Evolutionary conservation across 2,888 invertebrate species (phyloP).

Genomic region (Eupithecia pulchellata): DNA sequence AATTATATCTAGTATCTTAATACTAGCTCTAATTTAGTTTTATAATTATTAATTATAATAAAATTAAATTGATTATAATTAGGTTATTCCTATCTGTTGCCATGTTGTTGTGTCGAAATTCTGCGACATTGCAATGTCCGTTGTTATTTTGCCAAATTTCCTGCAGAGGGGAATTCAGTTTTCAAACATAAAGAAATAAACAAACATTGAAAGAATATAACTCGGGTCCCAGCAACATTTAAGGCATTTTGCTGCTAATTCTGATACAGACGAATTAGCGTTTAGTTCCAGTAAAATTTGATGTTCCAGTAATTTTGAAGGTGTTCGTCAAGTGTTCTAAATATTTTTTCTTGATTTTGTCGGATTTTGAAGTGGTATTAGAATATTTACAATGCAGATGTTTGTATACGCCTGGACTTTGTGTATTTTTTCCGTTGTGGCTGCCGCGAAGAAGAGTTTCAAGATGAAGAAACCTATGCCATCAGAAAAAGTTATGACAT

Average conservation of each 20-base stretch:
- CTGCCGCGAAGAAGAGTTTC: neutral
- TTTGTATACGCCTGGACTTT: neutral
- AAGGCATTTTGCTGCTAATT: neutral
- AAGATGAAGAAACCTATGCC: slow-evolving; percentile 31
- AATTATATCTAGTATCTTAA: no score
- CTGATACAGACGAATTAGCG: neutral
- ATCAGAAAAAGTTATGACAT: slow-evolving; percentile 52
- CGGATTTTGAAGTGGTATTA: neutral
- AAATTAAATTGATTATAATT: no score
- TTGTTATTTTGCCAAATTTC: slow-evolving; percentile 4
- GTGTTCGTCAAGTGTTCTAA: neutral
- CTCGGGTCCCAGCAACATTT: neutral
- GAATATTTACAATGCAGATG: neutral
- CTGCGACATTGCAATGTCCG: neutral
- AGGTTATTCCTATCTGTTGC: no score
- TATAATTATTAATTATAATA: no score
- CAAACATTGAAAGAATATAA: neutral
- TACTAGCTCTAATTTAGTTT: no score
- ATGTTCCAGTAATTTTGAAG: neutral
- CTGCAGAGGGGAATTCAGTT: neutral
- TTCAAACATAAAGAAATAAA: slow-evolving; percentile 5
- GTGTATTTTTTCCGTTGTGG: neutral
- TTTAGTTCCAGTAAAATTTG: neutral
- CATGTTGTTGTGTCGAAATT: neutral
- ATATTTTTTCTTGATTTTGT: neutral